phyloP scores from a whole-genome alignment of 1,140 invertebrate genomes.

The Phymorhynchus buccinoides region DNA sequence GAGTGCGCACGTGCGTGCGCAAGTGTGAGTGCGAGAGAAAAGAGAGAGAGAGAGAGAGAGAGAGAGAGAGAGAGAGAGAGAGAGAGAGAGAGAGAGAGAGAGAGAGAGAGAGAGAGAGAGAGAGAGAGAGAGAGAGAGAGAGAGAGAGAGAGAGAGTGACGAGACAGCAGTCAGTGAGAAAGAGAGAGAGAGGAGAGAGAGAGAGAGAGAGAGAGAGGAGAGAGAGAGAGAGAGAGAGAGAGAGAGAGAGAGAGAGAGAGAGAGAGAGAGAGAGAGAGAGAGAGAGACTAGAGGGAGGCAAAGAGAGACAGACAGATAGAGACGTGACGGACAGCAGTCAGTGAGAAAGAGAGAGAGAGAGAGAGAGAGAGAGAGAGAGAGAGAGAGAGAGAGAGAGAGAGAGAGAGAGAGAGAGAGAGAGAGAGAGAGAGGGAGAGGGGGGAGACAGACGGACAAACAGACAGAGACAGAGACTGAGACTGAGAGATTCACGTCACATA shows the following conservation, averaged over 20 bases:
- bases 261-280: background rate
- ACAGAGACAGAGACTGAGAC: slow-evolving; percentile 1
- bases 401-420: slow-evolving; percentile 12
- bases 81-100: background rate
- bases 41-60: background rate
- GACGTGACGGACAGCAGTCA: background rate
- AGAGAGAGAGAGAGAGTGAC: background rate
- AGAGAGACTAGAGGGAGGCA: slow-evolving; percentile 6
- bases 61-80: background rate
- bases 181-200: background rate
- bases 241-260: background rate
- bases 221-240: background rate
- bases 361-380: background rate
- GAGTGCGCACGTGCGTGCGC: no score
- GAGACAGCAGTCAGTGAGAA: no score
- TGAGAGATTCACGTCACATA: no score
- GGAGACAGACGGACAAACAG: background rate
- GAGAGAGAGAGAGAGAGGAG: background rate
- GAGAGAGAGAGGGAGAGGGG: background rate
- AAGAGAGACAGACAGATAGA: background rate
- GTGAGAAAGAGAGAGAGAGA: slow-evolving; percentile 7
- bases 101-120: background rate
- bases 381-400: slow-evolving; percentile 6
- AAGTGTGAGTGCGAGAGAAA: background rate
- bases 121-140: background rate